phyloP scores from a whole-genome alignment of 2,888 invertebrate genomes.

The Polydrusus pterygomalis region DNA sequence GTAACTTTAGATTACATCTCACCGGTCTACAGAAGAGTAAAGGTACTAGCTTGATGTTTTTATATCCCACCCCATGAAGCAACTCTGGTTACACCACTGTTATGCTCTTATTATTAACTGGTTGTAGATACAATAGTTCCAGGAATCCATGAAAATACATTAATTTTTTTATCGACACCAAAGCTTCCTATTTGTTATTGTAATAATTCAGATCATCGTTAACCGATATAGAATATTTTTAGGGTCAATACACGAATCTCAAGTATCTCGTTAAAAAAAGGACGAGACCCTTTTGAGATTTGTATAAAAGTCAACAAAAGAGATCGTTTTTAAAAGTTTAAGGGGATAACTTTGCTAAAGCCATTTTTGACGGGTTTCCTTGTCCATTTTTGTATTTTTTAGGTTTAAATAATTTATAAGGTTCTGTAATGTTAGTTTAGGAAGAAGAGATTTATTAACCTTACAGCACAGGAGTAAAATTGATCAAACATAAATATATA shows the following conservation, averaged over 20 bases:
- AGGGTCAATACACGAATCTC: background rate
- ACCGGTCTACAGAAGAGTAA: no score
- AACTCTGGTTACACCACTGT: no score
- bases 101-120: no score
- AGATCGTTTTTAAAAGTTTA: conserved; percentile 1
- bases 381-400: background rate
- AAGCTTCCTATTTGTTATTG: background rate
- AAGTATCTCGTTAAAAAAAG: conserved; percentile 18
- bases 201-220: background rate
- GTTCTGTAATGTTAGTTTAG: background rate
- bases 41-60: no score
- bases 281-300: background rate
- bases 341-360: background rate
- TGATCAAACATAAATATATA: background rate
- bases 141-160: background rate
- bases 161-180: background rate
- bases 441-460: background rate
- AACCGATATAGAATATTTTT: background rate
- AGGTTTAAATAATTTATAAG: background rate
- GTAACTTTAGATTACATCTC: no score
- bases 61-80: no score
- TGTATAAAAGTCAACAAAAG: conserved; percentile 2
- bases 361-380: background rate
- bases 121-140: no score
- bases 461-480: background rate